Evolutionary conservation across 2,113 vertebrate species (phyloP).

Genomic region (Boulengeromyrus knoepffleri): DNA sequence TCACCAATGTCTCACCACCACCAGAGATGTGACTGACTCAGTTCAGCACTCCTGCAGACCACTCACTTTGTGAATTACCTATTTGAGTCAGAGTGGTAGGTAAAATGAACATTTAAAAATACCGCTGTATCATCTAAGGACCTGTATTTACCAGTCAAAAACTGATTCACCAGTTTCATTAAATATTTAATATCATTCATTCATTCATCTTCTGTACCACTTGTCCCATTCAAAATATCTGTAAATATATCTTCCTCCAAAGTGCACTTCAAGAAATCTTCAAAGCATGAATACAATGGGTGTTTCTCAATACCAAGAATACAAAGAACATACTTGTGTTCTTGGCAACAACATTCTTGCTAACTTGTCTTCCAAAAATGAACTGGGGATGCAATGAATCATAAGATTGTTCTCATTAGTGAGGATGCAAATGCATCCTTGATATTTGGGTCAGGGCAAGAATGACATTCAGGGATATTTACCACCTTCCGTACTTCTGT

Average conservation of each 20-base stretch:
- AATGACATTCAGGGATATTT: background rate
- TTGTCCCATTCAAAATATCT: background rate
- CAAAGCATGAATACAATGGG: background rate
- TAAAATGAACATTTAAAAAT: background rate
- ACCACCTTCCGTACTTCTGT: background rate
- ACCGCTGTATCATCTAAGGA: background rate
- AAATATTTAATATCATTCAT: background rate
- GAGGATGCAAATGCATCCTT: background rate
- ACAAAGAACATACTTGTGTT: background rate
- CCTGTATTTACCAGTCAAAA: background rate
- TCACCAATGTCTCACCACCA: background rate
- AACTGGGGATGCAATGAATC: background rate
- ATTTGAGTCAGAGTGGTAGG: background rate
- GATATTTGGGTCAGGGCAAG: background rate
- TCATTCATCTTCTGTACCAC: background rate
- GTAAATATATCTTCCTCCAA: background rate
- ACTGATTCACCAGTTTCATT: background rate
- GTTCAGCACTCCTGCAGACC: background rate
- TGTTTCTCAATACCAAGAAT: background rate
- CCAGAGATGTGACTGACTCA: background rate
- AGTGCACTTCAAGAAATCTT: background rate
- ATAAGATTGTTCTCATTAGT: background rate
- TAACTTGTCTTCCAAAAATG: background rate
- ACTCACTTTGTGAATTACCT: background rate
- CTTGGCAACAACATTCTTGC: background rate